Conservation (phyloP, 2,888 invertebrate species). For the Malthinus flaveolus region DNA sequence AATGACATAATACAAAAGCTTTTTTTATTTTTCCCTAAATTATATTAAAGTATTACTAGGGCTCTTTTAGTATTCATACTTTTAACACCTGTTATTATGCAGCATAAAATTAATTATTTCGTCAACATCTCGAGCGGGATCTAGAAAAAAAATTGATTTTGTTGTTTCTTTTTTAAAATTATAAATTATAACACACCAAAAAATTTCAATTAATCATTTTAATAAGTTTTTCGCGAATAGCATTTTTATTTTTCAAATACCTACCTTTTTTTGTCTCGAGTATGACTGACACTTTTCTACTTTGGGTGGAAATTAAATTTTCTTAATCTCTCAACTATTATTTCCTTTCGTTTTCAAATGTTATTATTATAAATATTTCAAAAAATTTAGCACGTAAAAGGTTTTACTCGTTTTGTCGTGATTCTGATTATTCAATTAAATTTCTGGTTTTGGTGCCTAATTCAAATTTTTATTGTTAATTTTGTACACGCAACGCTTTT, state of each 20-base stretch:
- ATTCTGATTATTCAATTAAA: slow-evolving; percentile 5
- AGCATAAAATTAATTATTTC: slow-evolving; percentile 14
- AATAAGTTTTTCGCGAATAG: slow-evolving; percentile 2
- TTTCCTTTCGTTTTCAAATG: neutral
- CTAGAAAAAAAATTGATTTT: slow-evolving; percentile 5
- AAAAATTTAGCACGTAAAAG: neutral
- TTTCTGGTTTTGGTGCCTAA: too few relatives aligned
- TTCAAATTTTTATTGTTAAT: too few relatives aligned
- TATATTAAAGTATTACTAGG: neutral
- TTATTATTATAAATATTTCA: neutral
- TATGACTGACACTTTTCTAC: neutral
- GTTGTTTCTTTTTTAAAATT: too few relatives aligned
- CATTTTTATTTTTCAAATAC: too few relatives aligned
- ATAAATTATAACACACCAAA: too few relatives aligned
- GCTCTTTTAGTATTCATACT: slow-evolving; percentile 3
- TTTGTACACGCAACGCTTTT: too few relatives aligned
- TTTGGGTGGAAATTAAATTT: slow-evolving; percentile 5
- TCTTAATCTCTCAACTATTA: slow-evolving; percentile 2
- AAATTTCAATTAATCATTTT: slow-evolving; percentile 5
- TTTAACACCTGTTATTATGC: slow-evolving; percentile 21
- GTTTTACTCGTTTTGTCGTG: slow-evolving; percentile 2
- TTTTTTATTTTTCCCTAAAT: neutral
- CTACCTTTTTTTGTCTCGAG: too few relatives aligned
- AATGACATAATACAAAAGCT: neutral
- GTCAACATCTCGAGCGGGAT: slow-evolving; percentile 9